Percentiles rank a stretch among this genome's conserved stretches.
These are phyloP conservation scores for Acrocera orbiculus DNA, from an alignment of 2,888 invertebrate genomes.

Conservation along the genomic window DNA sequence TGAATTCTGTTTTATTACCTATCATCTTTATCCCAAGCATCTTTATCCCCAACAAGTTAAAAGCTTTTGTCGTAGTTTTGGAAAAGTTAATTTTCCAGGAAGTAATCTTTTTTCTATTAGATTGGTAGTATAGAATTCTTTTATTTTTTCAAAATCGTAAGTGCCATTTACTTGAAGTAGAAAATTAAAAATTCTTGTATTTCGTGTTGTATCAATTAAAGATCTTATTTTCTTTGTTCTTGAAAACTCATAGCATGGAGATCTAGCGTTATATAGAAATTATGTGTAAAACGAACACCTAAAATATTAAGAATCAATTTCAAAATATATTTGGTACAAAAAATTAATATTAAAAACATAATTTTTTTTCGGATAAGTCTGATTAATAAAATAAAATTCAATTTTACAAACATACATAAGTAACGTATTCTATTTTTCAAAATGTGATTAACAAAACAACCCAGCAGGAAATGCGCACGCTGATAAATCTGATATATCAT, in stretches of 20 bases:
- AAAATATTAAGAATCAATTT: conserved; percentile 16
- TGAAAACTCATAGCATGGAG: conserved; percentile 42
- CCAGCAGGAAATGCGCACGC: too few relatives aligned
- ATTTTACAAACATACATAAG: too few relatives aligned
- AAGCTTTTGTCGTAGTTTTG: conserved; percentile 46
- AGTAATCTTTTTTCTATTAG: conserved; percentile 39
- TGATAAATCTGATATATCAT: too few relatives aligned
- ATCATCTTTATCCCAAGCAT: conserved; percentile 42
- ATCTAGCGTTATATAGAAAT: conserved; percentile 40
- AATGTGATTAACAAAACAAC: not conserved
- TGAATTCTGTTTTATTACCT: conserved; percentile 27
- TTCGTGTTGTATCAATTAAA: conserved; percentile 50
- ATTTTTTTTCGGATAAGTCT: too few relatives aligned
- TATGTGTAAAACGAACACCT: conserved; percentile 39
- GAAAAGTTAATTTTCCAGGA: conserved; percentile 41
- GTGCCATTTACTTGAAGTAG: conserved; percentile 45
- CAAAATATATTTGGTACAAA: too few relatives aligned
- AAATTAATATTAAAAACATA: too few relatives aligned
- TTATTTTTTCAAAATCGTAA: conserved; percentile 38
- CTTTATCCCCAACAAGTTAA: conserved; percentile 59
- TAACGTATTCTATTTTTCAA: too few relatives aligned
- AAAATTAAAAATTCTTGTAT: conserved; percentile 56
- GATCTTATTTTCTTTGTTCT: conserved; percentile 44
- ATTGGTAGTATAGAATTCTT: conserved; percentile 32
- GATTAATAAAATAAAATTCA: too few relatives aligned